phyloP scores from a whole-genome alignment of 2,888 invertebrate species.

The Carabus problematicus region DNA sequence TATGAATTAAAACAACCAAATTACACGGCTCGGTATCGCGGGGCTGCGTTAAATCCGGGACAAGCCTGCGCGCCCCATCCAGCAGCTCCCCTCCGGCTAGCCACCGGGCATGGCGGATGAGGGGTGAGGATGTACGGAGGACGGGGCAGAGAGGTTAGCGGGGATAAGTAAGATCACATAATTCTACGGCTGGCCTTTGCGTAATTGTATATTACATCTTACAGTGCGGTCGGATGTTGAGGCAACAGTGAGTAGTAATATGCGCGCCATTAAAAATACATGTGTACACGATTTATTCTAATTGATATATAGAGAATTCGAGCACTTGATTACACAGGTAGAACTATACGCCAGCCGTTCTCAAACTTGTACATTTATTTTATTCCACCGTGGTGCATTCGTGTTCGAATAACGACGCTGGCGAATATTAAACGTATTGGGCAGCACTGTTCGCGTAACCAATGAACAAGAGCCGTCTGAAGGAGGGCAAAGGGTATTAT shows the following conservation, averaged over 20 bases:
- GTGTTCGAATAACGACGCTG: background rate
- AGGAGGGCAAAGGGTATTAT: constrained; percentile 14
- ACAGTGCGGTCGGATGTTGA: constrained; percentile 12
- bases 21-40: constrained; percentile 29
- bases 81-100: background rate
- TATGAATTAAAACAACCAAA: constrained; percentile 41
- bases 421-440: constrained; percentile 6
- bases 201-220: constrained; percentile 37
- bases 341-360: background rate
- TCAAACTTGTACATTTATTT: constrained; percentile 8
- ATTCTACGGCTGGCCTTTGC: constrained; percentile 31
- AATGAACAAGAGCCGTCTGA: constrained; percentile 4
- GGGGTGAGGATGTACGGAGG: too few species aligned
- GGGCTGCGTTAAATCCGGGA: constrained; percentile 23
- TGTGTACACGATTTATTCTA: constrained; percentile 40
- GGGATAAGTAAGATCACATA: constrained; percentile 18
- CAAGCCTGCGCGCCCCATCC: background rate
- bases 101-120: background rate
- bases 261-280: constrained; percentile 35
- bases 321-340: constrained; percentile 28
- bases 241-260: constrained; percentile 8
- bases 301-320: constrained; percentile 37
- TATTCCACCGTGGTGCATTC: background rate
- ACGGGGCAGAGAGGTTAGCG: too few species aligned
- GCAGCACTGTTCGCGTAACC: constrained; percentile 2